Base-by-base conservation (phyloP, 1,140 invertebrate species). In the Drosophila lowei region DNA sequence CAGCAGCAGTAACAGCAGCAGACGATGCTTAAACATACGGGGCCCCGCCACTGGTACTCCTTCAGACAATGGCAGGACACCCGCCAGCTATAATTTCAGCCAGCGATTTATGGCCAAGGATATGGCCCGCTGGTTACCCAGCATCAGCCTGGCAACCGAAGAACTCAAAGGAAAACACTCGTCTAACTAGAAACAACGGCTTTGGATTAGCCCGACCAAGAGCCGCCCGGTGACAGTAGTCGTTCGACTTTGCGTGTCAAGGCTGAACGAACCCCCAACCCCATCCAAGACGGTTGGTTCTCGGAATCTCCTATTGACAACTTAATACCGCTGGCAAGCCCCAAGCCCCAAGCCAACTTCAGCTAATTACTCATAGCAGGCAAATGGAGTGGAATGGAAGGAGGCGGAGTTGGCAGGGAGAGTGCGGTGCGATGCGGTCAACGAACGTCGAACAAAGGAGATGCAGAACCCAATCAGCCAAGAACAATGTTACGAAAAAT, bases 301-400 rank as follows among this genome's bases (percentile, higher is more conserved):
- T 44, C 18, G 60, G 66, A 70, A 70, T 68, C 38, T 34, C 30
- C 28, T 44, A 63, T 68, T 83, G 80, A 84, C 80, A 79, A 58
- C 63, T 62, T 76, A 85, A 85, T 79, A 55, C 76, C 72, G 43
- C 23, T 47, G 60, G 46, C 71, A 78, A 78, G 54, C 47, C 68
- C 34, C 30, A 42, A 48, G 43, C 61, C 42, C 46, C 56, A 58
- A 61, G 50, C 28, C 54, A 76, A 72, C 47, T 53, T 49, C 42
- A 61, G 80, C 80, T 79, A 85, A 85, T 85, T 81, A 85, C 73
- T 86, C 77, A 74, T 41, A 64, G 42, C 25, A 49, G 46, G 34
- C 65, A 54, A 64, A 38, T 15, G 42, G 50, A 57, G 48, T 38
- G 60, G 56, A 59, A 28, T 54, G 34, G 21, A 44, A 54, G 18